Conservation (phyloP, 2,797 vertebrate genomes). For the Aeoliscus strigatus region DNA sequence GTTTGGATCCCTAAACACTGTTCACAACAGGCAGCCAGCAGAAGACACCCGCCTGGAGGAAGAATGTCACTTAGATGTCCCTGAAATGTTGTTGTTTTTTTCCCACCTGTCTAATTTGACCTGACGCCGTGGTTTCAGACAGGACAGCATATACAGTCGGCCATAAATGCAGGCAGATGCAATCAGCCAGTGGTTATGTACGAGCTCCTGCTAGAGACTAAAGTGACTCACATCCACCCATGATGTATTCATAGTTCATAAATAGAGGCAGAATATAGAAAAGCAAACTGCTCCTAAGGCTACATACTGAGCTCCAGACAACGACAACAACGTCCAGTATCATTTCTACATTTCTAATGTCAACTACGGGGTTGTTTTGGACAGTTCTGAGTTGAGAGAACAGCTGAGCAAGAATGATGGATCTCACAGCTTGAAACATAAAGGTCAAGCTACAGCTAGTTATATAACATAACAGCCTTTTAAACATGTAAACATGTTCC, state of each 20-base stretch:
- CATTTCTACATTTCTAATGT: no score
- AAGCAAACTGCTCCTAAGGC: slow-evolving; percentile 23
- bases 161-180: slow-evolving; percentile 7
- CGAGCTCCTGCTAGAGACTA: slow-evolving; percentile 9
- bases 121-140: not conserved
- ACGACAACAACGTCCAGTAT: no score
- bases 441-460: no score
- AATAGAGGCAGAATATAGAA: slow-evolving; percentile 26
- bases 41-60: not conserved
- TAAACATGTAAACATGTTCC: no score
- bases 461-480: no score
- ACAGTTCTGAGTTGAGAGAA: no score
- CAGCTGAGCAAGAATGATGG: no score
- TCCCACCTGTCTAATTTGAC: not conserved
- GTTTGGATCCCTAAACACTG: slow-evolving; percentile 1
- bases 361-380: no score
- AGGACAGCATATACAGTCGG: not conserved
- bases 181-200: slow-evolving; percentile 28
- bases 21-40: slow-evolving; percentile 8
- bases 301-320: slow-evolving; percentile 14
- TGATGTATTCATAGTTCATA: slow-evolving; percentile 26
- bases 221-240: slow-evolving; percentile 27
- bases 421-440: no score
- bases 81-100: not conserved
- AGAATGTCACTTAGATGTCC: not conserved